These are phyloP conservation scores for Phataginus tetradactyla DNA, from an alignment of 2,797 vertebrate genomes.

Conservation along the genomic window DNA sequence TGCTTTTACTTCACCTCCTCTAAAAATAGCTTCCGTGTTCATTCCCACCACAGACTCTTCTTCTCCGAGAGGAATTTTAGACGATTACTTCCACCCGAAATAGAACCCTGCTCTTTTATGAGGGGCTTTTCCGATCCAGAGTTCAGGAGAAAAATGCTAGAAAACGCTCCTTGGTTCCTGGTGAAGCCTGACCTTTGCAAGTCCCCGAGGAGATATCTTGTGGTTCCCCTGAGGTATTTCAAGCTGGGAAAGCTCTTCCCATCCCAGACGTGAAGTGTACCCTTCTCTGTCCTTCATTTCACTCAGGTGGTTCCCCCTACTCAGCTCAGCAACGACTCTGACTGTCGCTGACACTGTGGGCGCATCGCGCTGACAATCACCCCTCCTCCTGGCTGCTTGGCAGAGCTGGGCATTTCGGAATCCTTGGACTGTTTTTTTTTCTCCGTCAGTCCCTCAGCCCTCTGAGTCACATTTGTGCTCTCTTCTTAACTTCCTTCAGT, in stretches of 20 bases:
- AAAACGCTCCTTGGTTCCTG: background rate
- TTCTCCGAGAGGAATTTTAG: background rate
- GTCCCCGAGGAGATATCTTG: background rate
- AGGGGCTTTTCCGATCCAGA: background rate
- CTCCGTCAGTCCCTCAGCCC: background rate
- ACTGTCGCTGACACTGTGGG: conserved; percentile 48
- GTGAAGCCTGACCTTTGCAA: background rate
- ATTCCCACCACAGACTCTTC: background rate
- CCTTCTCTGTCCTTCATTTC: conserved; percentile 65
- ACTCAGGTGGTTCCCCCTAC: conserved; percentile 14
- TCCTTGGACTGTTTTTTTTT: conserved; percentile 40
- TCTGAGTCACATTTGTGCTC: background rate
- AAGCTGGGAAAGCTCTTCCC: background rate
- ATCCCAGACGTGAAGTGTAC: background rate
- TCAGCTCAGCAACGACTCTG: conserved; percentile 43
- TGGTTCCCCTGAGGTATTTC: background rate
- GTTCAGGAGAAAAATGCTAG: background rate
- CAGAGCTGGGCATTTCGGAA: background rate
- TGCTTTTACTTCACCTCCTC: background rate
- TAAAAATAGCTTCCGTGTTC: background rate
- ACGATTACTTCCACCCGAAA: background rate
- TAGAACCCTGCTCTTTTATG: background rate
- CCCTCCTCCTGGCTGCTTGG: background rate
- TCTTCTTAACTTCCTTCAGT: conserved; percentile 11
- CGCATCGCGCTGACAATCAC: background rate